These are phyloP conservation scores for Thecocarcelia acutangulata DNA, from an alignment of 2,888 invertebrate genomes.

Conservation along the genomic window DNA sequence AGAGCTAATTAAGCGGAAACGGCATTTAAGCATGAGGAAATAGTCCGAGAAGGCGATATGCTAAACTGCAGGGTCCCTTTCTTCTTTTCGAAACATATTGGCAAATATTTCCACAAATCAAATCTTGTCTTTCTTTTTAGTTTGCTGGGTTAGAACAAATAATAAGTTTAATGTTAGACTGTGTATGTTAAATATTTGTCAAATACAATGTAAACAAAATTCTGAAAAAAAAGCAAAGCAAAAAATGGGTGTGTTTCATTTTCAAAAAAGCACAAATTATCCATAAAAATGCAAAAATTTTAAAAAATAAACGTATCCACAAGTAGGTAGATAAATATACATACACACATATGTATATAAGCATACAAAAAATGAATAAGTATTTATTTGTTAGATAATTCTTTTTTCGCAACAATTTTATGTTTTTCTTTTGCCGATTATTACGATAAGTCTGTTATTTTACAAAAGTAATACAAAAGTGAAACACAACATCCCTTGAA, in stretches of 20 bases:
- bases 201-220: conserved; percentile 55
- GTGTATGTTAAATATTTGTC: conserved; percentile 41
- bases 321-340: no score
- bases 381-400: conserved; percentile 28
- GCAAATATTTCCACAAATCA: no score
- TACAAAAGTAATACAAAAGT: no score
- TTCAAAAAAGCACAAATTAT: conserved; percentile 21
- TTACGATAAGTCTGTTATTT: neutral
- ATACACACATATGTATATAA: no score
- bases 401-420: conserved; percentile 23
- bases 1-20: no score
- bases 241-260: conserved; percentile 60
- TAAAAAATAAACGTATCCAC: conserved; percentile 2
- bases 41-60: no score
- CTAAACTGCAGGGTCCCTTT: no score
- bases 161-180: neutral
- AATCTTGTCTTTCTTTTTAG: neutral
- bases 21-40: no score
- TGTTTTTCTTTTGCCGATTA: conserved; percentile 50
- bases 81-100: no score
- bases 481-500: no score
- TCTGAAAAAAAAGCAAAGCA: conserved; percentile 21
- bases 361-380: no score
- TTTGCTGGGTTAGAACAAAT: conserved; percentile 8
- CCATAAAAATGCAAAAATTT: conserved; percentile 41